A percentile compares a stretch with the other conserved stretches of the same genome.
Evolutionary conservation across 1,140 invertebrate species (phyloP).

Genomic region (Ips typographus): DNA sequence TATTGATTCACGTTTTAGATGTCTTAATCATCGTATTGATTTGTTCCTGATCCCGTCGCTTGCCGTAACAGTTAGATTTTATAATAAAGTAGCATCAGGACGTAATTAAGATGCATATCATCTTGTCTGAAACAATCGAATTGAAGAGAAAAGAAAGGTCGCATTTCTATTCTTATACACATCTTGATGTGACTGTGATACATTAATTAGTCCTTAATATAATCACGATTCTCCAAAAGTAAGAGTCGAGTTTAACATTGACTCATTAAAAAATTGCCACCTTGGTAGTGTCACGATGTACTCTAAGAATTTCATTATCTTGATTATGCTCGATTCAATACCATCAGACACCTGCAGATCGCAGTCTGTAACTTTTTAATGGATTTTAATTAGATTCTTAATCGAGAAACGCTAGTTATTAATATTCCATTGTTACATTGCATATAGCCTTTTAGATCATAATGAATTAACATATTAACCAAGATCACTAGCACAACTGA

Average conservation of each 20-base stretch:
- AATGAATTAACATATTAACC: not conserved
- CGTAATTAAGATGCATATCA: too few species aligned
- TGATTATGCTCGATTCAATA: conserved; percentile 36
- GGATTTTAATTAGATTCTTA: conserved; percentile 38
- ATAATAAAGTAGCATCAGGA: too few species aligned
- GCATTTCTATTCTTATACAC: too few species aligned
- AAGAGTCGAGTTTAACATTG: conserved; percentile 35
- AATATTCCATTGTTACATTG: conserved; percentile 35
- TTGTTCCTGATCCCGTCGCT: too few species aligned
- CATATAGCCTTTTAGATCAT: conserved; percentile 25
- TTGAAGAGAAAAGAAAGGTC: too few species aligned
- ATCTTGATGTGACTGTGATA: too few species aligned
- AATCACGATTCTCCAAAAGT: conserved; percentile 41
- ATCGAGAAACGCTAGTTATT: conserved; percentile 32
- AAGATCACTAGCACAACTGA: not conserved
- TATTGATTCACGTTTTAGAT: conserved; percentile 27
- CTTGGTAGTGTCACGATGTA: conserved; percentile 41
- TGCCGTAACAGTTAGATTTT: too few species aligned
- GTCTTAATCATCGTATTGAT: not conserved
- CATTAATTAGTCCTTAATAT: conserved; percentile 32
- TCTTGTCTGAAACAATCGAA: too few species aligned
- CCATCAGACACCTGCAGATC: conserved; percentile 39
- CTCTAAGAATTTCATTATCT: conserved; percentile 34
- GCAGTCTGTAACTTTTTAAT: conserved; percentile 33
- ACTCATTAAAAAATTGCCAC: conserved; percentile 37